Evolutionary conservation across 2,797 vertebrate genomes (phyloP).

Genomic region (Netta rufina): DNA sequence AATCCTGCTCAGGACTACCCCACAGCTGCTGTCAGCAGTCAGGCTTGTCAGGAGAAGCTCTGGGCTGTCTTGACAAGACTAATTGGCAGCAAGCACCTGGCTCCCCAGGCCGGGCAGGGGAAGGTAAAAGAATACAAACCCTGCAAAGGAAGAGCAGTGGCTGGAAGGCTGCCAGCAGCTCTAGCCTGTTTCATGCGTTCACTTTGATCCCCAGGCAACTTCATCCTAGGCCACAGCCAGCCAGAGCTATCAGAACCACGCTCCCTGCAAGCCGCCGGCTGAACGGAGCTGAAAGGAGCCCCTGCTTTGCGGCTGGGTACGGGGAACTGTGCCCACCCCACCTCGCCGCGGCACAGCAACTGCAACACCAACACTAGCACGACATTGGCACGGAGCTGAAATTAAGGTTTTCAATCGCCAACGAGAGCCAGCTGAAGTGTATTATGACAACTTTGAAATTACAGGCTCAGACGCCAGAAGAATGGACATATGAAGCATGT

Average conservation of each 20-base stretch:
- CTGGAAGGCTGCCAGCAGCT: slow-evolving; percentile 39
- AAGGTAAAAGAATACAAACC: slow-evolving; percentile 60
- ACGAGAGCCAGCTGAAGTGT: neutral
- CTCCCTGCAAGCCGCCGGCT: neutral
- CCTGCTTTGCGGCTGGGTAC: neutral
- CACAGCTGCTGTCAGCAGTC: slow-evolving; percentile 68
- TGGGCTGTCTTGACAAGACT: slow-evolving; percentile 55
- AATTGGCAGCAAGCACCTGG: slow-evolving; percentile 68
- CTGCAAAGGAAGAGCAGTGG: neutral
- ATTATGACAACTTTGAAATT: neutral
- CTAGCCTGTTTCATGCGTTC: slow-evolving; percentile 6
- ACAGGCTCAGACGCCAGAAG: neutral
- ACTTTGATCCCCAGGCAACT: slow-evolving; percentile 25
- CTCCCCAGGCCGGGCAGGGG: neutral
- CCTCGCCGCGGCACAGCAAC: neutral
- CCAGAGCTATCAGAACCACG: neutral
- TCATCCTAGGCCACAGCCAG: neutral
- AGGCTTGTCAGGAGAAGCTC: slow-evolving; percentile 60
- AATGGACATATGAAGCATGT: neutral
- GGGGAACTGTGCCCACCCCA: neutral
- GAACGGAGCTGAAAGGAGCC: neutral
- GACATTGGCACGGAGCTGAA: neutral
- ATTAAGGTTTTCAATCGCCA: neutral
- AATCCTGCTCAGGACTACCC: slow-evolving; percentile 16
- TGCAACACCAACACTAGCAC: neutral